These are phyloP conservation scores for Hyperopisus bebe DNA, from an alignment of 2,113 vertebrate species.

Conservation along the genomic window DNA sequence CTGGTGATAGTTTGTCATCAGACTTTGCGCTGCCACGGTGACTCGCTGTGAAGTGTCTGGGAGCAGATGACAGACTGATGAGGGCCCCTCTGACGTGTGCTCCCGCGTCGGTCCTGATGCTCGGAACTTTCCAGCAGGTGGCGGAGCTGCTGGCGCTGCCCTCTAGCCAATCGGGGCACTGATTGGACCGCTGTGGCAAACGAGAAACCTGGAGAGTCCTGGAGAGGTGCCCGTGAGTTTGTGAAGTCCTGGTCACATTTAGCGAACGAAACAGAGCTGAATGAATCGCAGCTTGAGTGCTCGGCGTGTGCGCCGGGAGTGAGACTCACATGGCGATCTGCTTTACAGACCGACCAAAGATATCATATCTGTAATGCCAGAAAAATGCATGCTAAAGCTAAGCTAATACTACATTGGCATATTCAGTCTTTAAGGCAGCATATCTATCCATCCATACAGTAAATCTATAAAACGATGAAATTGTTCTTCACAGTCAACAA, in stretches of 20 bases:
- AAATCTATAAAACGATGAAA: not conserved
- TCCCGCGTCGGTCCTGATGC: not conserved
- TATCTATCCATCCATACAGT: not conserved
- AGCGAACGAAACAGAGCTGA: not conserved
- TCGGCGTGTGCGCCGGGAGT: not conserved
- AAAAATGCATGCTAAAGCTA: not conserved
- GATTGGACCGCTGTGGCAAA: not conserved
- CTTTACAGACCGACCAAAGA: not conserved
- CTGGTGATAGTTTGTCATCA: not conserved
- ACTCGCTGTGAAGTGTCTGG: not conserved
- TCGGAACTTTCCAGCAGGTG: not conserved
- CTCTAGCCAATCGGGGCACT: not conserved
- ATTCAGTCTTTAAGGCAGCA: not conserved
- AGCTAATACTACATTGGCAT: not conserved
- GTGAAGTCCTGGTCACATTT: not conserved
- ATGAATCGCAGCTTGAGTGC: not conserved
- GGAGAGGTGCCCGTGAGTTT: not conserved
- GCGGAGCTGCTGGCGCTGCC: not conserved
- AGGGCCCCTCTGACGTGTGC: not conserved
- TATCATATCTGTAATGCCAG: not conserved
- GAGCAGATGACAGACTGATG: not conserved
- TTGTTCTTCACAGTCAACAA: not conserved
- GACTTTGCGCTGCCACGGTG: not conserved
- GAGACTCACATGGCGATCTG: not conserved
- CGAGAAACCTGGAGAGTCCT: not conserved